A percentile compares a stretch with the other conserved stretches of the same genome.
phyloP scores from a whole-genome alignment of 2,888 invertebrate species.

The Fragum fragum region DNA sequence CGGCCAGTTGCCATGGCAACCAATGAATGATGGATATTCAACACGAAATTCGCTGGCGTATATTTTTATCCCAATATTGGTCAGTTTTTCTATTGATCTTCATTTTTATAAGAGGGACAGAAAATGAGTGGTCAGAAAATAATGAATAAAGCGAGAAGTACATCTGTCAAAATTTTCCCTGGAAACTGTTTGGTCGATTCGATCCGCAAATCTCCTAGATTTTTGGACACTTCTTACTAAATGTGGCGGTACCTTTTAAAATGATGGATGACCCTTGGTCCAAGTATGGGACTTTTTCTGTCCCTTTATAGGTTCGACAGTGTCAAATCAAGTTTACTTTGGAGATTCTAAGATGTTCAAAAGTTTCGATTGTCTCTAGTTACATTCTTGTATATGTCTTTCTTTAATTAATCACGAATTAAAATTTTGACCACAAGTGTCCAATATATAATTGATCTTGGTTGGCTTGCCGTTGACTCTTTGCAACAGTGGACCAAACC shows the following conservation, averaged over 20 bases:
- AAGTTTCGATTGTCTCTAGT: too few species aligned
- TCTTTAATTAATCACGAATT: too few species aligned
- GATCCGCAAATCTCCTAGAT: background rate
- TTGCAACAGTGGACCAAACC: too few species aligned
- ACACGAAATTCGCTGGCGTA: slow-evolving; percentile 69
- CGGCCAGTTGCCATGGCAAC: slow-evolving; percentile 67
- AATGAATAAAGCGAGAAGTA: slow-evolving; percentile 27
- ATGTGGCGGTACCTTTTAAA: slow-evolving; percentile 1
- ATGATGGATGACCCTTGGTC: background rate
- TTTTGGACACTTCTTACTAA: slow-evolving; percentile 9
- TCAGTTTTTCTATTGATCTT: slow-evolving; percentile 68
- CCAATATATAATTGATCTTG: too few species aligned
- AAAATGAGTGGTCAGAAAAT: slow-evolving; percentile 34
- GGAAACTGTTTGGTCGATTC: slow-evolving; percentile 1
- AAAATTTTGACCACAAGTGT: too few species aligned
- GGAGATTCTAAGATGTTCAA: too few species aligned
- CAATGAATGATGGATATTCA: slow-evolving; percentile 70
- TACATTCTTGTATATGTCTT: too few species aligned
- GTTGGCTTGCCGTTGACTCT: too few species aligned
- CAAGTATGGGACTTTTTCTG: background rate
- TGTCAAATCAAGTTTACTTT: too few species aligned
- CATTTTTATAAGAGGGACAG: slow-evolving; percentile 50
- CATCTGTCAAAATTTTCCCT: slow-evolving; percentile 32
- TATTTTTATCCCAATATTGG: slow-evolving; percentile 68
- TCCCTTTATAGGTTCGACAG: background rate